phyloP scores from a whole-genome alignment of 2,113 vertebrate genomes.

The Trogon melanurus region DNA sequence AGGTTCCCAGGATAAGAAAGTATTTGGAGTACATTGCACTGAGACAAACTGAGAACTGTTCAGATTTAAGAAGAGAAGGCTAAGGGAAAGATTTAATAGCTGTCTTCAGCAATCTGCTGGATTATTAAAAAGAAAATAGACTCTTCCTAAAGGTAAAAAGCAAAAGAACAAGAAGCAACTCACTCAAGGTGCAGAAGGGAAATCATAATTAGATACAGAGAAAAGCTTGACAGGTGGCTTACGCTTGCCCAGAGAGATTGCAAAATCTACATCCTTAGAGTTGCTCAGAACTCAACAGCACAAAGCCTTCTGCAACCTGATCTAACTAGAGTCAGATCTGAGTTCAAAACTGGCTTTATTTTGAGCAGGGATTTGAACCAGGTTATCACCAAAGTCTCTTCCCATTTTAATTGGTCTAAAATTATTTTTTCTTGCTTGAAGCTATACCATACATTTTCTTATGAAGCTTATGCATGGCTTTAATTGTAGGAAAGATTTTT shows the following conservation, averaged over 20 bases:
- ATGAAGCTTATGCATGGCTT: background rate
- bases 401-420: background rate
- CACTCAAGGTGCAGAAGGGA: background rate
- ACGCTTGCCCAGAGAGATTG: background rate
- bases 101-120: background rate
- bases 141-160: background rate
- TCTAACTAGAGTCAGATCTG: background rate
- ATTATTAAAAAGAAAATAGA: background rate
- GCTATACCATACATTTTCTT: background rate
- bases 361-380: background rate
- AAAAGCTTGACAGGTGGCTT: background rate
- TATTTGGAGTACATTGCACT: accelerated
- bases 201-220: background rate
- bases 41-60: background rate
- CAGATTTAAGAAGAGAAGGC: background rate
- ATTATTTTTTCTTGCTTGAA: background rate
- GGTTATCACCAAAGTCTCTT: background rate
- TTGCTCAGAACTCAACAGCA: background rate
- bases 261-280: background rate
- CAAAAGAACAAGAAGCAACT: background rate
- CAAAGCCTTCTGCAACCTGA: background rate
- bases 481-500: background rate
- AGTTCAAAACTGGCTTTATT: background rate
- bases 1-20: background rate
- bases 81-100: background rate